Base-by-base conservation (phyloP, 2,888 invertebrate genomes). In the Xestobium rufovillosum region DNA sequence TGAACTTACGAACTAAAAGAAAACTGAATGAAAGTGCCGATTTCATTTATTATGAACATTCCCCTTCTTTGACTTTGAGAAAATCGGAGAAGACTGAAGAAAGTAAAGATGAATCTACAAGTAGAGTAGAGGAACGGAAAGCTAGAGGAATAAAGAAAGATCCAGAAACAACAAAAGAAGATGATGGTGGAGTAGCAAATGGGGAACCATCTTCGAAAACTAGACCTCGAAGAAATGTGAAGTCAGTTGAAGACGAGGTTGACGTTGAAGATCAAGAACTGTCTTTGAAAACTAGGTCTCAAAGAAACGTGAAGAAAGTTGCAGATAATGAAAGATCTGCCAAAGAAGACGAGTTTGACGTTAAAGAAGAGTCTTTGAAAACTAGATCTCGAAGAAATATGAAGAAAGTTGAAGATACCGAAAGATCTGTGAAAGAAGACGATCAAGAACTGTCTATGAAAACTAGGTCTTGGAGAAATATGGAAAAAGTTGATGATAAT, bases 21-120 rank as follows among this genome's bases (percentile, higher is more conserved):
- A n/a, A n/a, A n/a, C n/a, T n/a, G n/a, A n/a, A n/a, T n/a, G n/a
- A n/a, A n/a, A n/a, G n/a, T n/a, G n/a, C n/a, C n/a, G n/a, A n/a
- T n/a, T n/a, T n/a, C n/a, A n/a, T n/a, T n/a, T n/a, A n/a, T n/a
- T n/a, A n/a, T n/a, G n/a, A n/a, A n/a, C n/a, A n/a, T n/a, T n/a
- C n/a, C n/a, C n/a, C n/a, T n/a, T n/a, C n/a, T n/a, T n/a, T n/a
- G n/a, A n/a, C n/a, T n/a, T n/a, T n/a, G n/a, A n/a, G n/a, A n/a
- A n/a, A n/a, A n/a, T n/a, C n/a, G n/a, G 23, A 23, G 23, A 23
- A 23, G 23, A n/a, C 8, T 8, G 23, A 23, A 23, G 23, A 23
- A n/a, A 23, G n/a, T n/a, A 23, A n/a, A 23, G 23, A 23, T 8
- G 23, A n/a, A 23, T 8, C 8, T 8, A 23, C 8, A 23, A n/a